phyloP scores from a whole-genome alignment of 2,113 vertebrate species.

The Conger conger region DNA sequence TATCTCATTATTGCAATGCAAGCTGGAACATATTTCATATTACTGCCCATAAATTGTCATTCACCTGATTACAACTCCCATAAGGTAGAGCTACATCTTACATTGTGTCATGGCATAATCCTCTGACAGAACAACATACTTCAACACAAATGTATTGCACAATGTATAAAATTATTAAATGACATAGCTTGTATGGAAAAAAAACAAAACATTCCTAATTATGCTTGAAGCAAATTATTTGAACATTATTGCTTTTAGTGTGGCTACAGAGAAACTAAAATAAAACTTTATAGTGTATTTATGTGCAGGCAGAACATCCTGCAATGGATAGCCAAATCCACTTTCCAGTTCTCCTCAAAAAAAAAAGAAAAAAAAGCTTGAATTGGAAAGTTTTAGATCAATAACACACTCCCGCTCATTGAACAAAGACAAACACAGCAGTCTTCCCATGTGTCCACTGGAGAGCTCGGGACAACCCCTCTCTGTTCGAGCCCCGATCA shows the following conservation, averaged over 20 bases:
- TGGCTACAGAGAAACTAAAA: background rate
- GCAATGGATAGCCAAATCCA: too few relatives aligned
- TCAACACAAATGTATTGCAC: too few relatives aligned
- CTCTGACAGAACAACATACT: too few relatives aligned
- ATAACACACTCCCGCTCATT: background rate
- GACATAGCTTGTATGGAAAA: too few relatives aligned
- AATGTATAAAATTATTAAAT: too few relatives aligned
- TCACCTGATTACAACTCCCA: background rate
- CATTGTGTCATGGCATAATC: background rate
- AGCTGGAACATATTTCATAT: background rate
- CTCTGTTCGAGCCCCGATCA: background rate
- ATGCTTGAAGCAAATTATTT: background rate
- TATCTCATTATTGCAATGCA: background rate
- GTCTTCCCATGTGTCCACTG: background rate
- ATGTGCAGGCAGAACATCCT: background rate
- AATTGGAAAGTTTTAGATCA: background rate
- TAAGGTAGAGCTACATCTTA: background rate
- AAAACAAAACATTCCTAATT: background rate
- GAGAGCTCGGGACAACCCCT: background rate
- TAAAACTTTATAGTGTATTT: background rate
- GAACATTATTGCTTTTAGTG: background rate
- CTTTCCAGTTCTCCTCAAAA: background rate
- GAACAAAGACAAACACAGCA: background rate
- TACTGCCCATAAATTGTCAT: background rate
- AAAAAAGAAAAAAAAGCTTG: background rate